Evolutionary conservation across 2,888 invertebrate species (phyloP).

Genomic region (Hydriomena furcata): DNA sequence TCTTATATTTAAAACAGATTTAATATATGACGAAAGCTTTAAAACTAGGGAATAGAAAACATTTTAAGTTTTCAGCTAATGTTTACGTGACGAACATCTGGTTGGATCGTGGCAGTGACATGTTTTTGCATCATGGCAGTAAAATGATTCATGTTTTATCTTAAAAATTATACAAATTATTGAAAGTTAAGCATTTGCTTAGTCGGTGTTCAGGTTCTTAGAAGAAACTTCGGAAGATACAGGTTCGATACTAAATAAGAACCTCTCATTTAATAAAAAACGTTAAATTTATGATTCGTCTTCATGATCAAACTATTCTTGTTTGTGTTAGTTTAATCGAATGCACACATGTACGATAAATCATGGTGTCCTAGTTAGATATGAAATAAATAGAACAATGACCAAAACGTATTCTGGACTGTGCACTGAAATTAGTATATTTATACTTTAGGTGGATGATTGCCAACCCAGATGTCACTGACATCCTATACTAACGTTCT

Average conservation of each 20-base stretch:
- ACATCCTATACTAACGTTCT: slow-evolving; percentile 62
- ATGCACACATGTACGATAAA: slow-evolving; percentile 34
- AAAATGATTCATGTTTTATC: slow-evolving; percentile 36
- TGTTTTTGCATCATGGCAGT: slow-evolving; percentile 35
- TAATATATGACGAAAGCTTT: background rate
- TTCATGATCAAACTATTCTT: too few relatives aligned
- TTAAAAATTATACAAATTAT: slow-evolving; percentile 24
- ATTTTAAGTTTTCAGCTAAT: slow-evolving; percentile 33
- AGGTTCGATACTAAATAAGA: too few relatives aligned
- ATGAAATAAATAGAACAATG: slow-evolving; percentile 62
- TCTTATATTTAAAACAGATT: background rate
- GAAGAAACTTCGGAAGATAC: too few relatives aligned
- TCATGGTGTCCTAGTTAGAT: slow-evolving; percentile 50
- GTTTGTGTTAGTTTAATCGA: slow-evolving; percentile 13
- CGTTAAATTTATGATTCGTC: too few relatives aligned
- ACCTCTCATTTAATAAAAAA: too few relatives aligned
- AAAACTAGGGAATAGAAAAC: slow-evolving; percentile 3
- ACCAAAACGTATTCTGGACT: slow-evolving; percentile 70
- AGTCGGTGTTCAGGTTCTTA: too few relatives aligned
- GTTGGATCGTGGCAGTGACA: slow-evolving; percentile 33
- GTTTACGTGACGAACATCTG: slow-evolving; percentile 29
- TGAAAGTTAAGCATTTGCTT: background rate
- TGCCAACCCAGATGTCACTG: slow-evolving; percentile 75
- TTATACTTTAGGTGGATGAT: slow-evolving; percentile 73
- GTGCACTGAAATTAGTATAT: slow-evolving; percentile 74